These are phyloP conservation scores for Drosophila rellima DNA, from an alignment of 2,888 invertebrate genomes.

Conservation along the genomic window DNA sequence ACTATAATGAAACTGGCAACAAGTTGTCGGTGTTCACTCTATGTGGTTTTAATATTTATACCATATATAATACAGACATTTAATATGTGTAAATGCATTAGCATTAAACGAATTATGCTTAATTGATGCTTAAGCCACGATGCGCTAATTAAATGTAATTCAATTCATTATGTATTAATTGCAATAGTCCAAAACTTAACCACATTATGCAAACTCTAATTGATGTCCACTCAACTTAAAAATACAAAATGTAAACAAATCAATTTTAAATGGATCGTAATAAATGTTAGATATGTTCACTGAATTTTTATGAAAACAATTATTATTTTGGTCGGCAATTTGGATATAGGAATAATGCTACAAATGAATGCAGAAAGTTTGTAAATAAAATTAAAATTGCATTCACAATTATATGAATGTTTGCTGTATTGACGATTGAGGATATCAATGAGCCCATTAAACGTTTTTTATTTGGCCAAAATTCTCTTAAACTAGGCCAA, in stretches of 20 bases:
- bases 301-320: background rate
- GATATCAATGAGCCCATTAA: conserved; percentile 18
- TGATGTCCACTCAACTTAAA: conserved; percentile 6
- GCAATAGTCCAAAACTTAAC: conserved; percentile 13
- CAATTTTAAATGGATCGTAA: conserved; percentile 34
- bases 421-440: background rate
- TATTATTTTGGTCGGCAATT: background rate
- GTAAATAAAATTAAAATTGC: background rate
- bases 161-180: conserved; percentile 13
- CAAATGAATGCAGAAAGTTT: background rate
- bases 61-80: background rate
- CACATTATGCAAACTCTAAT: conserved; percentile 15
- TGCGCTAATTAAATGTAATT: conserved; percentile 23
- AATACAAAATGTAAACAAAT: background rate
- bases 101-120: conserved; percentile 26
- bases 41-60: conserved; percentile 5
- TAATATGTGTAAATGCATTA: conserved; percentile 1
- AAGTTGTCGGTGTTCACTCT: conserved; percentile 6
- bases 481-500: conserved; percentile 11
- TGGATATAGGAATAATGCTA: background rate
- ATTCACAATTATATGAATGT: conserved; percentile 20
- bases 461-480: conserved; percentile 12
- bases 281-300: conserved; percentile 49
- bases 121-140: conserved; percentile 22
- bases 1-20: background rate